phyloP scores from a whole-genome alignment of 2,113 vertebrate species.

The Lampris megalopsis region DNA sequence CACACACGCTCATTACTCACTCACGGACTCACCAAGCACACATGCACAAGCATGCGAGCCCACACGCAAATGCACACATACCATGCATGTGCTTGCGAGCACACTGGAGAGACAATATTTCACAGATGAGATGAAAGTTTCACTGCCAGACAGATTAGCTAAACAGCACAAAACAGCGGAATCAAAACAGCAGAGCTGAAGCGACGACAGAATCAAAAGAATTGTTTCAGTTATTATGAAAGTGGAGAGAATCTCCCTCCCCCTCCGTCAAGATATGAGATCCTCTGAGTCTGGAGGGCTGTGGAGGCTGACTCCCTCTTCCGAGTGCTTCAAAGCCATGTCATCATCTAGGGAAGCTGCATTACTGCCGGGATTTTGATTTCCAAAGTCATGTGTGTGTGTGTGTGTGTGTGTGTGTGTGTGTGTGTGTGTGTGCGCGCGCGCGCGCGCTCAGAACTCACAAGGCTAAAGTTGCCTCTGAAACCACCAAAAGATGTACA shows the following conservation, averaged over 20 bases:
- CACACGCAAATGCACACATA: constrained; percentile 33
- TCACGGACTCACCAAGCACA: not conserved
- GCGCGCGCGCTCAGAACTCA: constrained; percentile 26
- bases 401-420: no score
- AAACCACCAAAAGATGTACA: constrained; percentile 17
- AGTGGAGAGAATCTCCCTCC: constrained; percentile 49
- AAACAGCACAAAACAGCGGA: constrained; percentile 38
- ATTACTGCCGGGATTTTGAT: constrained; percentile 45
- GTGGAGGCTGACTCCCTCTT: constrained; percentile 43
- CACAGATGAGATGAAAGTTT: constrained; percentile 63
- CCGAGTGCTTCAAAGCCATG: constrained; percentile 60
- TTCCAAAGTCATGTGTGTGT: no score
- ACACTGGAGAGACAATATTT: constrained; percentile 59
- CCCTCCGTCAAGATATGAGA: constrained; percentile 25
- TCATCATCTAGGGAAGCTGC: constrained; percentile 49
- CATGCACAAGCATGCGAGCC: not conserved
- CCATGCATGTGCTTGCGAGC: constrained; percentile 37
- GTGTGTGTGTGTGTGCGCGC: no score
- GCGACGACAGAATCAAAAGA: constrained; percentile 53
- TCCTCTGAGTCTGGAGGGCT: constrained; percentile 64
- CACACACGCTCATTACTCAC: constrained; percentile 26
- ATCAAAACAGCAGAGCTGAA: constrained; percentile 35
- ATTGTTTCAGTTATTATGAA: constrained; percentile 73
- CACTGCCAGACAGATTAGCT: constrained; percentile 69
- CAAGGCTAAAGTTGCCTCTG: constrained; percentile 29